Conservation (phyloP, 2,797 vertebrate species). For the Phyllotis vaccarum region DNA sequence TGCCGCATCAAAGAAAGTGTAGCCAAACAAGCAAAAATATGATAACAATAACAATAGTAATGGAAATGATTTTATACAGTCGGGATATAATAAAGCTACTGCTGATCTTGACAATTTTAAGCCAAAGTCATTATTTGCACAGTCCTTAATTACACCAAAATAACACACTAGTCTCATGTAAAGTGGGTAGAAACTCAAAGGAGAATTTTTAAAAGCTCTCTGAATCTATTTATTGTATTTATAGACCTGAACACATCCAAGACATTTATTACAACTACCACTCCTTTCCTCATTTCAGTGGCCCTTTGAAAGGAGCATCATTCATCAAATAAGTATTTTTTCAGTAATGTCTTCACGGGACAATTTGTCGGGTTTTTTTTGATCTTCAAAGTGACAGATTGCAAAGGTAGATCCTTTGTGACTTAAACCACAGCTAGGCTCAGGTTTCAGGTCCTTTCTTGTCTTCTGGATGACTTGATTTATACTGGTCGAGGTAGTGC, state of each 20-base stretch:
- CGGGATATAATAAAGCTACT: neutral
- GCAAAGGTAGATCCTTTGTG: constrained; percentile 79
- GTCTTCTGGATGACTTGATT: constrained; percentile 85
- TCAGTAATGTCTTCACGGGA: constrained; percentile 79
- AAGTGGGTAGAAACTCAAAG: neutral
- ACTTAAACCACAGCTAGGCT: constrained; percentile 77
- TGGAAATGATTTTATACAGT: neutral
- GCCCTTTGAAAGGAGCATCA: constrained; percentile 79
- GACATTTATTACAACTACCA: constrained; percentile 4
- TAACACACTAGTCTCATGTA: constrained; percentile 28
- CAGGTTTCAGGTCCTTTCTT: constrained; percentile 80
- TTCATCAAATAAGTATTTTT: constrained; percentile 85
- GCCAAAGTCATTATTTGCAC: neutral
- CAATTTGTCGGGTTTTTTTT: constrained; percentile 84
- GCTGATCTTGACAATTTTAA: neutral
- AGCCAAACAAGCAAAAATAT: neutral
- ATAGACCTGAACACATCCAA: neutral
- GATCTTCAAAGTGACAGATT: constrained; percentile 85
- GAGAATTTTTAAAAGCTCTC: neutral
- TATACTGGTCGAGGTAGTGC: constrained; percentile 86
- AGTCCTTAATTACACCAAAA: neutral
- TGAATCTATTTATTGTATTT: constrained; percentile 40
- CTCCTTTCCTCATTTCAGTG: neutral
- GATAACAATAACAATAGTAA: neutral
- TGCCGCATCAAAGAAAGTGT: neutral